phyloP scores from a whole-genome alignment of 2,888 invertebrate genomes.

The Sepioteuthis lessoniana region DNA sequence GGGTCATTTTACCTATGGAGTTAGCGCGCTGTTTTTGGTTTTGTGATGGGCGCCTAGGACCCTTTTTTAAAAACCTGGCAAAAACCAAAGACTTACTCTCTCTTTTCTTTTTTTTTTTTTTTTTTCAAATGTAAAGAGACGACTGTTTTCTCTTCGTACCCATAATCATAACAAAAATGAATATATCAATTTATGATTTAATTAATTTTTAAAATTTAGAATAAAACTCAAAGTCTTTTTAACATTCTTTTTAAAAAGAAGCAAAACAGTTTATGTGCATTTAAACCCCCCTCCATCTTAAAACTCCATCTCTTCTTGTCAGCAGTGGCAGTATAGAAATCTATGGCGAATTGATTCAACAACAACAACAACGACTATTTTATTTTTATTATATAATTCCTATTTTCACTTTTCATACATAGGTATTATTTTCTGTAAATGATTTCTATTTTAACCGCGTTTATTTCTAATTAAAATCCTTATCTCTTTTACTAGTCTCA shows the following conservation, averaged over 20 bases:
- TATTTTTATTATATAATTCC: background rate
- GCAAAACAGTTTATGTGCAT: background rate
- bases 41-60: background rate
- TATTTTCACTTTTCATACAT: conserved; percentile 33
- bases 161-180: background rate
- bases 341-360: background rate
- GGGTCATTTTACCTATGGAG: background rate
- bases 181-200: background rate
- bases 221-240: background rate
- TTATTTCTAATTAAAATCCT: too few species aligned
- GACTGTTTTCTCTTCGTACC: background rate
- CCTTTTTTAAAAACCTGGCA: background rate
- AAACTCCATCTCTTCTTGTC: background rate
- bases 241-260: too few species aligned
- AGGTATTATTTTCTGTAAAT: background rate
- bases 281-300: background rate
- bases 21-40: conserved; percentile 9
- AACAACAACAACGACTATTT: background rate
- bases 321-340: background rate
- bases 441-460: background rate
- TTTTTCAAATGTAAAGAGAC: background rate
- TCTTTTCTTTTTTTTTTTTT: too few species aligned
- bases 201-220: background rate
- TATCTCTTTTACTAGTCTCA: too few species aligned
- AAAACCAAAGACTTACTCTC: background rate